Evolutionary conservation across 2,113 vertebrate genomes (phyloP).

Genomic region (Sylvia atricapilla): DNA sequence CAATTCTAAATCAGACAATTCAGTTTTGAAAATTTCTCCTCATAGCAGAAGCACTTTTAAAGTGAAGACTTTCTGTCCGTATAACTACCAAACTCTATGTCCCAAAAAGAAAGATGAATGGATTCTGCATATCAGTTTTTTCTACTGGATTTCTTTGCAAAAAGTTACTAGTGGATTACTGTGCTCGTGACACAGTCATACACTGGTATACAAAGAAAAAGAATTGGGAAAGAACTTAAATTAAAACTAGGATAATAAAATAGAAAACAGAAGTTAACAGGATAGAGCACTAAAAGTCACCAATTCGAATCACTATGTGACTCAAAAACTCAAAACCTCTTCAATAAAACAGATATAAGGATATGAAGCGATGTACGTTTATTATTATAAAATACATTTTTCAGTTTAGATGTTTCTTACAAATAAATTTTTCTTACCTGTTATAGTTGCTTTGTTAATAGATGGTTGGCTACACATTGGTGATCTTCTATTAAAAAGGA

Average conservation of each 20-base stretch:
- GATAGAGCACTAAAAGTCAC: background rate
- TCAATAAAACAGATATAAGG: background rate
- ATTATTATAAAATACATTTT: background rate
- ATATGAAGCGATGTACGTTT: background rate
- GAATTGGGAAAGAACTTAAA: background rate
- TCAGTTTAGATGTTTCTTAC: background rate
- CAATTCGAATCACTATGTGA: background rate
- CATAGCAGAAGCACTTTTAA: background rate
- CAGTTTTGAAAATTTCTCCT: background rate
- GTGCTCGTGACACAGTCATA: background rate
- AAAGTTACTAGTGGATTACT: background rate
- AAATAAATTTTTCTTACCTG: slow-evolving; percentile 78
- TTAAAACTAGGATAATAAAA: background rate
- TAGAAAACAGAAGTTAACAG: background rate
- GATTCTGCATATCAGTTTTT: background rate
- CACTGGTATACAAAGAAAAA: background rate
- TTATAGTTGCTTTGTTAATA: slow-evolving; percentile 95
- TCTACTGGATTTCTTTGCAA: background rate
- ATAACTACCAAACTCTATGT: background rate
- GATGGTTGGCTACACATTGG: slow-evolving; percentile 97
- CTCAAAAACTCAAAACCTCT: background rate
- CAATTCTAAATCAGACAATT: background rate
- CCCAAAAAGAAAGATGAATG: background rate
- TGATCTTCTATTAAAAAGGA: slow-evolving; percentile 82
- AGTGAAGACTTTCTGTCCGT: background rate